Conservation (phyloP, 2,888 invertebrate species). For the Orthosia cruda region DNA sequence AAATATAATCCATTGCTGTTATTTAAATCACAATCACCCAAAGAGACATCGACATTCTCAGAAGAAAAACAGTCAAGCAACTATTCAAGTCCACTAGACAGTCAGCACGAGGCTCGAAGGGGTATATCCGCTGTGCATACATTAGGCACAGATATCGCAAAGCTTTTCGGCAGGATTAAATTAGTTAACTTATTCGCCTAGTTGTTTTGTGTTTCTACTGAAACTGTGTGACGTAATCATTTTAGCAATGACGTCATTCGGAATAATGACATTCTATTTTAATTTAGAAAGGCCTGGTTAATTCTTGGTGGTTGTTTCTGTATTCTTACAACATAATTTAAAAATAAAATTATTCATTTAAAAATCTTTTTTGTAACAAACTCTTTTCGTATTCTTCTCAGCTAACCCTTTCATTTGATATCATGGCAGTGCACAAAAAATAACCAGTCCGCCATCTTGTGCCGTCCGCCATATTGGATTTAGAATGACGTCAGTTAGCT, state of each 20-base stretch:
- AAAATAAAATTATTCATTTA: too few species aligned
- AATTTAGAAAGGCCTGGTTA: too few species aligned
- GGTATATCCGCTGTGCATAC: constrained; percentile 89
- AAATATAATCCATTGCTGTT: too few species aligned
- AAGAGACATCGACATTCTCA: too few species aligned
- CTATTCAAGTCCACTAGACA: constrained; percentile 62
- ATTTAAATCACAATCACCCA: too few species aligned
- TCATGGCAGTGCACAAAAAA: too few species aligned
- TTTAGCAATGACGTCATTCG: neutral
- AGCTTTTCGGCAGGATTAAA: constrained; percentile 89
- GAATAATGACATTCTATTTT: neutral
- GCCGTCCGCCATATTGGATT: too few species aligned
- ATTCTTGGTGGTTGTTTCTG: neutral
- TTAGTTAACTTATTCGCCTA: constrained; percentile 86
- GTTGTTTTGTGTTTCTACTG: constrained; percentile 74
- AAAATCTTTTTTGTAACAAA: too few species aligned
- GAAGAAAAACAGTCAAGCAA: neutral
- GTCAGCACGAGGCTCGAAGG: constrained; percentile 74
- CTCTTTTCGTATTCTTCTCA: too few species aligned
- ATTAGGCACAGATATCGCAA: constrained; percentile 90
- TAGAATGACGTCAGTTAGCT: too few species aligned
- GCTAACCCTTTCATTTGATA: too few species aligned
- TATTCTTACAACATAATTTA: neutral
- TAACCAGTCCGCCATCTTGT: too few species aligned
- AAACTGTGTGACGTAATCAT: constrained; percentile 49